Base-by-base conservation (phyloP, 1,140 invertebrate species). In the Leptoteleia sp. region DNA sequence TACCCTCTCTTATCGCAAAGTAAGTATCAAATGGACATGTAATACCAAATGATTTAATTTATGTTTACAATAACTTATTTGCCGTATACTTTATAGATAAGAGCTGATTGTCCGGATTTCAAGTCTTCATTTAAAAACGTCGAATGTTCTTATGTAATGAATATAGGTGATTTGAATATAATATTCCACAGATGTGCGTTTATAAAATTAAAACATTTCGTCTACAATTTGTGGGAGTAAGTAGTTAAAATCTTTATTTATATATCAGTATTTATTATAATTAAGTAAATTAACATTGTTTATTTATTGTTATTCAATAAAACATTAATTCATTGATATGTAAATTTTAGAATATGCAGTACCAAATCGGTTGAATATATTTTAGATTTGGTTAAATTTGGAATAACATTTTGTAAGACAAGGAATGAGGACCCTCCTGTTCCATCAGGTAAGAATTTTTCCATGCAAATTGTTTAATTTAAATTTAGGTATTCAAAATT, bases 91-190 rank as follows among this genome's bases (percentile, higher is more conserved):
- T 72, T 76, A 27, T 25, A 76, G 71, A 73, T 72, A 27, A 73
- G 48, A 57, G 93, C 94, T 0, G 92, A 94, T 67, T 96, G 95
- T 86, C 95, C 95, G 1, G 95, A 96, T 84, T 96, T 96, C 86
- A 93, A 93, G 76, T 92, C 92, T 0, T 93, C 95, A 79, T 96
- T 96, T 81, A 94, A 95, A 82, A 94, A 92, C 83, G 94, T 96
- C 13, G 95, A 96, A 84, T 93, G 95, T 79, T 94, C 94, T 0
- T 83, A 95, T 33, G 92, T 95, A 8, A 85, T 95, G 0, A 94
- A 95, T 81, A 89, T 95, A 43, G 92, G 93, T 0, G 90, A 91
- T 15, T 65, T 95, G 0, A 89, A 92, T 40, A 68, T 96, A 4
- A 89, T 93, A 7, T 91, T 95, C 67, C 94, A 96, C 83, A 92